Percentiles rank a stretch among this genome's conserved stretches.
phyloP scores from a whole-genome alignment of 2,113 vertebrate species.

The Piprites chloris region DNA sequence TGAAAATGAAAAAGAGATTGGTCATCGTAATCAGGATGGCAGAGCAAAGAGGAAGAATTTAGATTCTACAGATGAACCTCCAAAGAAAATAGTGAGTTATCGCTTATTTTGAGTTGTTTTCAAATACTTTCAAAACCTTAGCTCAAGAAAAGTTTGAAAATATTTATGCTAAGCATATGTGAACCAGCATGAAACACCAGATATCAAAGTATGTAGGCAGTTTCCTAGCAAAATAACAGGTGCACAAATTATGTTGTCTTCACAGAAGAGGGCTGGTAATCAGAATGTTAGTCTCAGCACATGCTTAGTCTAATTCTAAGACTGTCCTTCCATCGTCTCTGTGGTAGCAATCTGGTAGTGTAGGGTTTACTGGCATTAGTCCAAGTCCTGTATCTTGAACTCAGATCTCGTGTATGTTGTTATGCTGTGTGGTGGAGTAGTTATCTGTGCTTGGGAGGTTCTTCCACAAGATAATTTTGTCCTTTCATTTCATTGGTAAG shows the following conservation, averaged over 20 bases:
- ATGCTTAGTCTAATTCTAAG: not conserved
- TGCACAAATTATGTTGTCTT: not conserved
- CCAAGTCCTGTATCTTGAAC: rapidly evolving
- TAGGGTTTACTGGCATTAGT: not conserved
- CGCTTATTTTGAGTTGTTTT: not conserved
- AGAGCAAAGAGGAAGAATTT: conserved; percentile 8
- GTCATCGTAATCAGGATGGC: not conserved
- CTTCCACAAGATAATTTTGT: not conserved
- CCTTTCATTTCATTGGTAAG: not conserved
- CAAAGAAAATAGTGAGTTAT: conserved; percentile 65
- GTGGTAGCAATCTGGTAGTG: not conserved
- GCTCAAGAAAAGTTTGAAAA: not conserved
- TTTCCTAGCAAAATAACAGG: not conserved
- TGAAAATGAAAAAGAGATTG: conserved; percentile 5
- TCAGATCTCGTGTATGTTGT: not conserved
- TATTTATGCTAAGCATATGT: not conserved
- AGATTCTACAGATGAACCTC: conserved; percentile 34
- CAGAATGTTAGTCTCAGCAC: not conserved
- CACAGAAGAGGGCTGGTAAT: not conserved
- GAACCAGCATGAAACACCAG: not conserved
- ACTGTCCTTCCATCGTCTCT: rapidly evolving
- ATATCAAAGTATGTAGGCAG: not conserved
- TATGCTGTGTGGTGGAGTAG: not conserved
- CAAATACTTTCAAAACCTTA: not conserved
- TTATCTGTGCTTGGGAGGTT: not conserved